phyloP scores from a whole-genome alignment of 2,888 invertebrate species.

The Chouioia cunea region DNA sequence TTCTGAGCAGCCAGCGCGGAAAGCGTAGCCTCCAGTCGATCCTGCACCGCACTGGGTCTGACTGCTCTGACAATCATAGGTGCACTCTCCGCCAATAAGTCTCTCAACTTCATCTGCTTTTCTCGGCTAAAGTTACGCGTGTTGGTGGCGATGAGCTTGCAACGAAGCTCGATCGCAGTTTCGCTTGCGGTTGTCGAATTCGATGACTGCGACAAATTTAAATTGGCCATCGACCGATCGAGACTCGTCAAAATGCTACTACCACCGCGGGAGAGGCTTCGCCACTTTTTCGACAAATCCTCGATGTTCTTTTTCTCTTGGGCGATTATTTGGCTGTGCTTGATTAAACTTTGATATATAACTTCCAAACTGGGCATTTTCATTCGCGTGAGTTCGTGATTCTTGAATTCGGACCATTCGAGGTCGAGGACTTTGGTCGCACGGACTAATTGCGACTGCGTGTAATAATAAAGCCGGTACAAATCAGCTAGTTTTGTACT shows the following conservation, averaged over 20 bases:
- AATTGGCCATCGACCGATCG: slow-evolving; percentile 58
- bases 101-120: slow-evolving; percentile 60
- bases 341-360: slow-evolving; percentile 83
- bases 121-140: slow-evolving; percentile 57
- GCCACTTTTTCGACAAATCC: slow-evolving; percentile 56
- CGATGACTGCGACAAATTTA: slow-evolving; percentile 55
- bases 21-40: slow-evolving; percentile 61
- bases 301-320: slow-evolving; percentile 70
- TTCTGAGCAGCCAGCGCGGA: slow-evolving; percentile 57
- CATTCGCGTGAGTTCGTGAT: slow-evolving; percentile 66
- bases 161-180: slow-evolving; percentile 60
- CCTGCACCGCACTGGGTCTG: slow-evolving; percentile 60
- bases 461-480: slow-evolving; percentile 77
- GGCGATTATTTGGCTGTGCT: slow-evolving; percentile 78
- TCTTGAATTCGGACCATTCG: slow-evolving; percentile 76
- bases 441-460: slow-evolving; percentile 81
- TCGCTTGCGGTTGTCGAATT: slow-evolving; percentile 50
- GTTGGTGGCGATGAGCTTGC: slow-evolving; percentile 59
- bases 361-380: slow-evolving; percentile 81
- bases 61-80: slow-evolving; percentile 59
- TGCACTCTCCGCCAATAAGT: slow-evolving; percentile 55
- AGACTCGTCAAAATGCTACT: slow-evolving; percentile 25
- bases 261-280: slow-evolving; percentile 49
- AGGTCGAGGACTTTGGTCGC: slow-evolving; percentile 80
- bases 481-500: slow-evolving; percentile 78